phyloP scores from a whole-genome alignment of 2,888 invertebrate genomes.

The Mesorhabditis spiculigera region DNA sequence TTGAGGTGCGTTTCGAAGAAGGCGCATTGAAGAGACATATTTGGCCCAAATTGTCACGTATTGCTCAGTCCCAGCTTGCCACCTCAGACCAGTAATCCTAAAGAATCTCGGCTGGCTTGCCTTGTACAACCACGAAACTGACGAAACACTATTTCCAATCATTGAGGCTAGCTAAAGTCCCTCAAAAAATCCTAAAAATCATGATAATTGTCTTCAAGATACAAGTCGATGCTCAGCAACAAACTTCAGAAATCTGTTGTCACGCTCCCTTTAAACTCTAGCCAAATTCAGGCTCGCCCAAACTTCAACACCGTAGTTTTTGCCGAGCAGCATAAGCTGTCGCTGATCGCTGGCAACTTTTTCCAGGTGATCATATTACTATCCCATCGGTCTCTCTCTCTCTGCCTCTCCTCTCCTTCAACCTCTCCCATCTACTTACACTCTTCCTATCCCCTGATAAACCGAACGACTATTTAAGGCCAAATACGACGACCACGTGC shows the following conservation, averaged over 20 bases:
- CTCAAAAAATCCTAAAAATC: too few species aligned
- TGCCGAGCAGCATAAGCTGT: not conserved
- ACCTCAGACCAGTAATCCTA: too few species aligned
- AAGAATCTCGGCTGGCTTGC: too few species aligned
- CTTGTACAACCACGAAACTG: too few species aligned
- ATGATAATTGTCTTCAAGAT: not conserved
- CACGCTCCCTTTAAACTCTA: not conserved
- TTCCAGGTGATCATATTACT: not conserved
- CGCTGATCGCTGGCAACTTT: not conserved
- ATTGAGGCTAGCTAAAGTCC: too few species aligned
- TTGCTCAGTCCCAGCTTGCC: too few species aligned
- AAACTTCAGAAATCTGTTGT: too few species aligned
- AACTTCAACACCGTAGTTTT: not conserved
- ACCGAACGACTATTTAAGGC: not conserved
- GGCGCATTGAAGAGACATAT: not conserved
- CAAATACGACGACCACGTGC: not conserved
- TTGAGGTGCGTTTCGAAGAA: too few species aligned
- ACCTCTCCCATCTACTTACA: too few species aligned
- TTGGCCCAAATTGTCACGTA: not conserved
- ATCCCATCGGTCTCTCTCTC: not conserved
- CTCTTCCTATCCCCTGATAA: too few species aligned
- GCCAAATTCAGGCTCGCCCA: not conserved
- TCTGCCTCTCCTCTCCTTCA: not conserved
- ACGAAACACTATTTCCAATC: too few species aligned
- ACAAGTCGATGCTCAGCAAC: too few species aligned